These are phyloP conservation scores for Corydoras sp. DNA, from an alignment of 2,113 vertebrate genomes.

Conservation along the genomic window DNA sequence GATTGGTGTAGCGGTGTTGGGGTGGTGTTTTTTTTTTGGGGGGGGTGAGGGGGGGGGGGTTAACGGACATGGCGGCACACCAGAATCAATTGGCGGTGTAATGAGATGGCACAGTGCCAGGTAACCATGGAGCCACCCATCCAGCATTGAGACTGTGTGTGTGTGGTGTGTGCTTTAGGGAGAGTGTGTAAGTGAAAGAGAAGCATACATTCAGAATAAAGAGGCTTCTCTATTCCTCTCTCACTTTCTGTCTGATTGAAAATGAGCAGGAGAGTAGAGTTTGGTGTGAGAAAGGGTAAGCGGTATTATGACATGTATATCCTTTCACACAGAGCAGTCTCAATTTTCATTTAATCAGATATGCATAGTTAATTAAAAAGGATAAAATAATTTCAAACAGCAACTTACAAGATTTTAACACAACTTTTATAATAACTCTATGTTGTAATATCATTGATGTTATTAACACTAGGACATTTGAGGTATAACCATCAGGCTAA, in stretches of 20 bases:
- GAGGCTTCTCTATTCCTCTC: conserved; percentile 40
- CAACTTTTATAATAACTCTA: no score
- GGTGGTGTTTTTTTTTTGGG: not conserved
- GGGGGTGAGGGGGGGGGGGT: conserved; percentile 42
- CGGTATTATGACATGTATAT: no score
- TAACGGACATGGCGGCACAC: conserved; percentile 68
- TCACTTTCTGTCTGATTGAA: conserved; percentile 40
- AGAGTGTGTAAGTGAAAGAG: conserved; percentile 12
- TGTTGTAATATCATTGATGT: no score
- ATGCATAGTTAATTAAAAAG: no score
- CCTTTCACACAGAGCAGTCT: no score
- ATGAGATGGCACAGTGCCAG: conserved; percentile 75
- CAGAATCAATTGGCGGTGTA: conserved; percentile 78
- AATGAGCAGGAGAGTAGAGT: conserved; percentile 29
- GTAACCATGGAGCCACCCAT: conserved; percentile 72
- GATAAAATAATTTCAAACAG: no score
- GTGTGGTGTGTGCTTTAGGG: conserved; percentile 49
- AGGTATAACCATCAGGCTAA: no score
- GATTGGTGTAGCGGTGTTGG: not conserved
- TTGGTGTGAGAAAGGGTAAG: no score
- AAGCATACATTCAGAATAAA: conserved; percentile 32
- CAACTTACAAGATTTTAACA: no score
- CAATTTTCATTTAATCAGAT: no score
- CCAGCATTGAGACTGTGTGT: conserved; percentile 66
- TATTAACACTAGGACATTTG: no score